These are phyloP conservation scores for Eurosta solidaginis DNA, from an alignment of 1,140 invertebrate genomes.

Conservation along the genomic window DNA sequence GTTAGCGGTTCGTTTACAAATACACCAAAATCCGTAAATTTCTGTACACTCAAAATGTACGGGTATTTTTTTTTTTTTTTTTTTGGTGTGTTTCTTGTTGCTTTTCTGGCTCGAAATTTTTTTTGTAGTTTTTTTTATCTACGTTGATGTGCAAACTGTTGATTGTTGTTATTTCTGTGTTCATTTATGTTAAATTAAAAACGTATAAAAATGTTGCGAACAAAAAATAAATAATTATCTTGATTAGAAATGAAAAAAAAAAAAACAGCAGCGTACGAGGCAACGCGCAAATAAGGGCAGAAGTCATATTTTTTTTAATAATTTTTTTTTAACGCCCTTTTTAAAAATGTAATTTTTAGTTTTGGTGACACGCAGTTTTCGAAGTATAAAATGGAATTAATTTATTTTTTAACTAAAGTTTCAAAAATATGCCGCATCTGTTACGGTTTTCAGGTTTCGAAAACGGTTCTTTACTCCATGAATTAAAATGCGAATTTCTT, in stretches of 20 bases:
- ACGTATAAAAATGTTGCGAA: conserved; percentile 32
- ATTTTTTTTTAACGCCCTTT: not conserved
- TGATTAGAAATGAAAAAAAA: conserved; percentile 26
- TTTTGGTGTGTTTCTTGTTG: not conserved
- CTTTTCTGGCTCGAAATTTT: not conserved
- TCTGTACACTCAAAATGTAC: conserved; percentile 24
- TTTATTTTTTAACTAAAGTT: too few species aligned
- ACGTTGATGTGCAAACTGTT: not conserved
- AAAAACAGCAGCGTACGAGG: too few species aligned
- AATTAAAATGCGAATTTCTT: too few species aligned
- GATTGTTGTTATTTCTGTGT: conserved; percentile 38
- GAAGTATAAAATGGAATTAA: too few species aligned
- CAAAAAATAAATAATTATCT: conserved; percentile 18
- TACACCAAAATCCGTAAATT: conserved; percentile 34
- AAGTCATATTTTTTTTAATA: not conserved
- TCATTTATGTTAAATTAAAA: conserved; percentile 37
- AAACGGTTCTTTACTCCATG: too few species aligned
- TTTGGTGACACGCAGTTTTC: too few species aligned
- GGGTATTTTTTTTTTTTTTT: conserved; percentile 10
- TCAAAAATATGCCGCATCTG: too few species aligned
- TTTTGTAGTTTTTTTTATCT: conserved; percentile 3
- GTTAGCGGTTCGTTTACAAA: conserved; percentile 26
- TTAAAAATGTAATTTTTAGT: not conserved
- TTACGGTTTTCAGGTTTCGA: too few species aligned
- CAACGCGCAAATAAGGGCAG: not conserved